These are phyloP conservation scores for Salvator merianae DNA, from an alignment of 2,113 vertebrate genomes.

Conservation along the genomic window DNA sequence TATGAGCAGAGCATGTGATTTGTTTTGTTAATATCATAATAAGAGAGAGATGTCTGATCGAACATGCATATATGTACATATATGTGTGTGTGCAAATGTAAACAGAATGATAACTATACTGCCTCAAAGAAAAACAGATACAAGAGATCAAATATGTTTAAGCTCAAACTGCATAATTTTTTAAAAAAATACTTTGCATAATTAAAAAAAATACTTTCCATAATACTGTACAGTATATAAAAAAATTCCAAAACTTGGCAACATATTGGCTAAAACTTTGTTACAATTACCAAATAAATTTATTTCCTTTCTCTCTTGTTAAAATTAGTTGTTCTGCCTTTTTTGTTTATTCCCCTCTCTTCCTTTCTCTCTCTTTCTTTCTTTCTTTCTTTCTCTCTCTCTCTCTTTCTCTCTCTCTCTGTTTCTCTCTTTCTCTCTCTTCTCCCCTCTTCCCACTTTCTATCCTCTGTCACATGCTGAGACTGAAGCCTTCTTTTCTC, in stretches of 20 bases:
- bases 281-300: constrained; percentile 72
- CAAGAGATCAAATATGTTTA: constrained; percentile 66
- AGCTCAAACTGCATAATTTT: constrained; percentile 62
- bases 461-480: constrained; percentile 70
- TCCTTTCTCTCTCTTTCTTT: constrained; percentile 47
- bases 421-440: constrained; percentile 64
- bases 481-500: constrained; percentile 59
- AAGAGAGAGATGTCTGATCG: constrained; percentile 67
- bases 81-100: constrained; percentile 71
- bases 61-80: constrained; percentile 79
- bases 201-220: constrained; percentile 5
- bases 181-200: neutral
- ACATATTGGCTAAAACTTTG: constrained; percentile 87
- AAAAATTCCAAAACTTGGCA: constrained; percentile 76
- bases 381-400: constrained; percentile 62
- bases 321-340: constrained; percentile 49
- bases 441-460: neutral
- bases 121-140: constrained; percentile 61
- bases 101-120: constrained; percentile 60
- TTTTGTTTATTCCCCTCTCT: constrained; percentile 36
- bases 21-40: constrained; percentile 60
- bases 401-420: constrained; percentile 17
- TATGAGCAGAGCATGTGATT: constrained; percentile 76
- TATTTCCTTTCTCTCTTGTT: constrained; percentile 72
- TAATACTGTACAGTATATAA: constrained; percentile 44